phyloP scores from a whole-genome alignment of 2,888 invertebrate genomes.

The Gibbula magus region DNA sequence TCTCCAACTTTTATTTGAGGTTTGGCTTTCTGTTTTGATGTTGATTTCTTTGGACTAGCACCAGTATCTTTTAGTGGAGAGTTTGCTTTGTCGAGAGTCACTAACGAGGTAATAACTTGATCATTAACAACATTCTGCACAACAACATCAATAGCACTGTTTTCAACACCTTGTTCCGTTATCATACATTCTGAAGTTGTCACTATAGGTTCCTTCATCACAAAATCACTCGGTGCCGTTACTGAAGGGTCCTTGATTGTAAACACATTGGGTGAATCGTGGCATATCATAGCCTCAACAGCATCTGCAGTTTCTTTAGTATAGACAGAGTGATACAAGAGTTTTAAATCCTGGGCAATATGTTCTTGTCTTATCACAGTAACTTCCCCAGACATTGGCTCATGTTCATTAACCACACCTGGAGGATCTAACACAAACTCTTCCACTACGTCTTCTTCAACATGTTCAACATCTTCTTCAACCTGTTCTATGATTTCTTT shows the following conservation, averaged over 20 bases:
- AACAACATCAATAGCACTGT: background rate
- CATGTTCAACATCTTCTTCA: background rate
- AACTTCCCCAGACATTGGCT: background rate
- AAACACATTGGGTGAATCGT: too few relatives aligned
- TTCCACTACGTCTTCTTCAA: background rate
- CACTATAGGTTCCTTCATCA: too few relatives aligned
- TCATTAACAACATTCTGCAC: conserved; percentile 1
- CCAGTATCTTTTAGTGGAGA: background rate
- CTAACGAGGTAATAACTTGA: conserved; percentile 12
- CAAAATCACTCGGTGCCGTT: too few relatives aligned
- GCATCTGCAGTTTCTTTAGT: conserved; percentile 4
- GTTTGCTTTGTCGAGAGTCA: background rate
- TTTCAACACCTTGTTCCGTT: too few relatives aligned
- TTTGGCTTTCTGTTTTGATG: background rate
- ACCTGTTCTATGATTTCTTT: background rate
- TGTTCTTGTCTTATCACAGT: background rate
- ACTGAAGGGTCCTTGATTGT: background rate
- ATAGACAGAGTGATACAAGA: conserved; percentile 6
- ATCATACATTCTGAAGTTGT: too few relatives aligned
- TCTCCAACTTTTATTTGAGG: background rate
- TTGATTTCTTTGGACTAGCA: background rate
- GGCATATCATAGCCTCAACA: conserved; percentile 1
- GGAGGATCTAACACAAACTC: background rate
- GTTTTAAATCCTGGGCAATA: conserved; percentile 8
- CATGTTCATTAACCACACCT: background rate